Conservation (phyloP, 1,140 invertebrate species). For the Achatina immaculata region DNA sequence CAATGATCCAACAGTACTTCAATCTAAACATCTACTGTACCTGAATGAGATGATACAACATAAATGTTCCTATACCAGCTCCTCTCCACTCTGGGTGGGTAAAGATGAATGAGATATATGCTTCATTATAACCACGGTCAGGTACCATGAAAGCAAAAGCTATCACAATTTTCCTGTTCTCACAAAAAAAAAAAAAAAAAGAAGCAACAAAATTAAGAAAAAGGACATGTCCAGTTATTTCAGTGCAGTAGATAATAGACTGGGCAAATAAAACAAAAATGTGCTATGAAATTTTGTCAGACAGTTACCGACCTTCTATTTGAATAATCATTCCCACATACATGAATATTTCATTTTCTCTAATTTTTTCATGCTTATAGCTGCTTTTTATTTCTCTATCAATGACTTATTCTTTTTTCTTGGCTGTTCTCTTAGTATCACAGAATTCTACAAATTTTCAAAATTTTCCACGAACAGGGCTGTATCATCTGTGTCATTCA, state of each 20-base stretch:
- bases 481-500: too few relatives aligned
- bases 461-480: too few relatives aligned
- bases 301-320: too few relatives aligned
- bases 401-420: too few relatives aligned
- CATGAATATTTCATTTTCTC: too few relatives aligned
- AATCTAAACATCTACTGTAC: slow-evolving; percentile 68
- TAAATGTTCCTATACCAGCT: slow-evolving; percentile 86
- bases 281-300: too few relatives aligned
- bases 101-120: slow-evolving; percentile 91
- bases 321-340: too few relatives aligned
- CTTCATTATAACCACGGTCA: slow-evolving; percentile 84
- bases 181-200: slow-evolving; percentile 26
- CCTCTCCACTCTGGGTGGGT: slow-evolving; percentile 88
- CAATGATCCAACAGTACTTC: too few relatives aligned
- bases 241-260: not conserved
- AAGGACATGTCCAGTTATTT: not conserved
- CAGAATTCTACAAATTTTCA: too few relatives aligned
- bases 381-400: too few relatives aligned
- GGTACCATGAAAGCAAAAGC: slow-evolving; percentile 92
- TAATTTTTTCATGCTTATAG: too few relatives aligned
- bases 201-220: slow-evolving; percentile 5
- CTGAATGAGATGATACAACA: slow-evolving; percentile 92
- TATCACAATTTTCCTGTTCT: slow-evolving; percentile 79
- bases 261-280: not conserved
- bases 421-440: too few relatives aligned